Evolutionary conservation across 2,113 vertebrate species (phyloP), one percentile per base, ranked within the genome.

Genomic region (Eidolon helvum): DNA sequence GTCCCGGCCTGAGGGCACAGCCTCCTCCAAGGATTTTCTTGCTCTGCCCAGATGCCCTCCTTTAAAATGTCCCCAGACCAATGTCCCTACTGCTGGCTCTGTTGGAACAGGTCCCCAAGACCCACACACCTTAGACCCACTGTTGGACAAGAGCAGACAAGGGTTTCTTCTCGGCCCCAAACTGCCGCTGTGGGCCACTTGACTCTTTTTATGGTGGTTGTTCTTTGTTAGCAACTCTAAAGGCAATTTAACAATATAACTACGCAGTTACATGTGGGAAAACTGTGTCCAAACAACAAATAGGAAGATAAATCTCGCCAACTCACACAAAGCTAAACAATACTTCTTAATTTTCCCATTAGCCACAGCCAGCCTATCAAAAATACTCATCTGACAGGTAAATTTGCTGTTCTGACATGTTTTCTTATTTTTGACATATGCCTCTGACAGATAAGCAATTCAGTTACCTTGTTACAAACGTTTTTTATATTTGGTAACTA

Each of bases 371-470:
- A n/a, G 35, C 38, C 33, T 59, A 48, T 71, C 26, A 48, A 63
- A 86, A 48, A 40, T 21, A 12, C 22, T 61, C 28, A 26, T 38
- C 74, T 50, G 26, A 57, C 59, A 86, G 72, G 57, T 38, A 71
- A 86, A 63, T n/a, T 78, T 2, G 48, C 40, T 38, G 24, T 72
- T 50, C 45, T 30, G 28, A 38, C 38, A 35, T 35, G 11, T 61
- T 57, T 48, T 35, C 63, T 78, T 33, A 35, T 50, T 65, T 65
- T 55, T 72, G 80, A 72, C 91, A 22, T 16, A 7, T 57, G 87
- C 80, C n/a, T 90, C 57, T 40, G 55, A 45, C 87, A 94, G 80
- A 94, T 74, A 87, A 94, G 72, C 87, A 5, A 28, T n/a, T 45
- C 65, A 5, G 57, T 66, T 48, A 38, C 38, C 24, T 72, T 24